phyloP scores from a whole-genome alignment of 64 coral and sea anemone species.

The Cladopsammia gracilis region DNA sequence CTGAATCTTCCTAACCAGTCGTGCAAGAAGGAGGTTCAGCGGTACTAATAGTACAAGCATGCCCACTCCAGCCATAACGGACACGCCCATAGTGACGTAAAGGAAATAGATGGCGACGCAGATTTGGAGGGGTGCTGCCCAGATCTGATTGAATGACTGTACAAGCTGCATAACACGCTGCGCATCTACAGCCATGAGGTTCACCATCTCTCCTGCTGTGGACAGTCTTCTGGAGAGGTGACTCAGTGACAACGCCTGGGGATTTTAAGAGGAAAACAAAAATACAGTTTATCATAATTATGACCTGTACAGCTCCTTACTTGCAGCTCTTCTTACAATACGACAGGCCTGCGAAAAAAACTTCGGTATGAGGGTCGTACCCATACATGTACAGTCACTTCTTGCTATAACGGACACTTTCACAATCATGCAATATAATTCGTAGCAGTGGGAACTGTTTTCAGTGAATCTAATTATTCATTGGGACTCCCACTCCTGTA shows the following conservation, averaged over 20 bases:
- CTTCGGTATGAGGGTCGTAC: too few species aligned
- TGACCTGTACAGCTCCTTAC: too few species aligned
- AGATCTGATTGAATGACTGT: slow-evolving; percentile 48
- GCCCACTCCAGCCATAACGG: slow-evolving; percentile 58
- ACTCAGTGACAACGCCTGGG: slow-evolving; percentile 42
- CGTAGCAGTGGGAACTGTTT: too few species aligned
- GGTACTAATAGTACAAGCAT: slow-evolving; percentile 66
- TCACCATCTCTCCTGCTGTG: slow-evolving; percentile 72
- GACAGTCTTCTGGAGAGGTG: slow-evolving; percentile 37
- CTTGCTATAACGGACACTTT: too few species aligned
- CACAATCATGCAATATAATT: too few species aligned
- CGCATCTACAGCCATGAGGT: slow-evolving; percentile 72
- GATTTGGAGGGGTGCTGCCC: slow-evolving; percentile 74
- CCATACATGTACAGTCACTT: too few species aligned
- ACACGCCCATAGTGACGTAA: slow-evolving; percentile 69
- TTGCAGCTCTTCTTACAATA: too few species aligned
- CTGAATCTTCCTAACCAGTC: slow-evolving; percentile 60
- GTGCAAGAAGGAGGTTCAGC: slow-evolving; percentile 55
- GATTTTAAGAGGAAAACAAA: background rate
- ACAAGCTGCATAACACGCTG: slow-evolving; percentile 54
- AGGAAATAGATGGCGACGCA: slow-evolving; percentile 70
- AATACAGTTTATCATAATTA: too few species aligned
- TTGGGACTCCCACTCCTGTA: too few species aligned
- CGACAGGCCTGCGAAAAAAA: too few species aligned
- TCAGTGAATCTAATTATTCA: too few species aligned